Evolutionary conservation across 2,113 vertebrate genomes (phyloP).

Genomic region (Rattus norvegicus): DNA sequence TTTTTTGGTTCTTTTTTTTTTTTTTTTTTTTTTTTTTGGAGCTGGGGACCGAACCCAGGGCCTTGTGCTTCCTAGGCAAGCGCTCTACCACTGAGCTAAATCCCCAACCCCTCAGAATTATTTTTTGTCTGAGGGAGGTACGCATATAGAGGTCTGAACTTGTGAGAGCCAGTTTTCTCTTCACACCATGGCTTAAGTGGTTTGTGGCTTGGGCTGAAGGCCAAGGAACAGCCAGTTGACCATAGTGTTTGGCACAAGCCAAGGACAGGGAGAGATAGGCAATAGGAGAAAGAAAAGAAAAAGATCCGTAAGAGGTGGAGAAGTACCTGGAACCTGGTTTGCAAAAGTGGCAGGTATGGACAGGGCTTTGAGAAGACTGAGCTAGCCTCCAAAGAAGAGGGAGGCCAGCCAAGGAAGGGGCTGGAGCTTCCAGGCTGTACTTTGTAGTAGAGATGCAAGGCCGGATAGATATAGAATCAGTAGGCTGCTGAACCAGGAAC

Average conservation of each 20-base stretch:
- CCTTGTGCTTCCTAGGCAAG: too few relatives aligned
- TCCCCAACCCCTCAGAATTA: too few relatives aligned
- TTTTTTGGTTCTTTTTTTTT: too few relatives aligned
- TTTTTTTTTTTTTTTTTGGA: too few relatives aligned
- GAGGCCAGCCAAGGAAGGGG: too few relatives aligned
- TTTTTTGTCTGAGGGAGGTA: background rate
- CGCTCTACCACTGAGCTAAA: too few relatives aligned
- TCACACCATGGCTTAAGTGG: background rate
- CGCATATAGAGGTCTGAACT: background rate
- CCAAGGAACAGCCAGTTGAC: background rate
- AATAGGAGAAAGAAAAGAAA: background rate
- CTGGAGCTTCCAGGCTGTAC: background rate
- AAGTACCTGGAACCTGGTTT: background rate
- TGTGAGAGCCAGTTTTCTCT: background rate
- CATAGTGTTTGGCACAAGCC: background rate
- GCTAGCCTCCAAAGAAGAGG: background rate
- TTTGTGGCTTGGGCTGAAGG: background rate
- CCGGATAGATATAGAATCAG: background rate
- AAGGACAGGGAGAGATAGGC: background rate
- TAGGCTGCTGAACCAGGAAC: background rate
- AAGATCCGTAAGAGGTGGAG: background rate
- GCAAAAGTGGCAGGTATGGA: background rate
- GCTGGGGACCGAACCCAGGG: too few relatives aligned
- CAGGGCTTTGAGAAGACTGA: background rate
- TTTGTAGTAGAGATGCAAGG: background rate